These are phyloP conservation scores for Agrotis ipsilon DNA, from an alignment of 2,888 invertebrate genomes.

Conservation along the genomic window DNA sequence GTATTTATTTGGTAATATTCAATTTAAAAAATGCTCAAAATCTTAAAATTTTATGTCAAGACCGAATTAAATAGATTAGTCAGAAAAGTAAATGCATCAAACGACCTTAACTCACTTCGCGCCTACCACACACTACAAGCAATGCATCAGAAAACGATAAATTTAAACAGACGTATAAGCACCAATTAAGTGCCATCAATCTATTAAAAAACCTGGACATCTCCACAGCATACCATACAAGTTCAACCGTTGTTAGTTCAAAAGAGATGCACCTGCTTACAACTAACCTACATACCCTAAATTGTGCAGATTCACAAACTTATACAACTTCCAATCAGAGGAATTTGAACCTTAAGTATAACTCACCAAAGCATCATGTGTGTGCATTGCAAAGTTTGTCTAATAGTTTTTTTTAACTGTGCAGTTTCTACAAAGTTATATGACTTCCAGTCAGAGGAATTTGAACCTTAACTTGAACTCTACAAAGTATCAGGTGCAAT, in stretches of 20 bases:
- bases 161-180: conserved; percentile 35
- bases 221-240: conserved; percentile 44
- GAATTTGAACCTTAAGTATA: conserved; percentile 53
- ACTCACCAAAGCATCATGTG: conserved; percentile 29
- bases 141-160: conserved; percentile 35
- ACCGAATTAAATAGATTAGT: too few species aligned
- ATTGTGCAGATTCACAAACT: conserved; percentile 40
- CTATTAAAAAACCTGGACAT: conserved; percentile 35
- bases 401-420: too few species aligned
- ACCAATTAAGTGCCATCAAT: conserved; percentile 55
- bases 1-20: background rate
- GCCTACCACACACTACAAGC: conserved; percentile 26
- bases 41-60: too few species aligned
- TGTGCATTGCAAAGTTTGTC: conserved; percentile 28
- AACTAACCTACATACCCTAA: conserved; percentile 66
- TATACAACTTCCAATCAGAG: conserved; percentile 41
- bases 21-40: background rate
- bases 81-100: conserved; percentile 16
- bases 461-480: conserved; percentile 47
- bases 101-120: conserved; percentile 48
- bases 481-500: conserved; percentile 39
- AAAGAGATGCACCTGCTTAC: conserved; percentile 67
- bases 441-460: conserved; percentile 45
- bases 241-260: conserved; percentile 42
- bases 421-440: conserved; percentile 22